Percentiles rank a stretch among this genome's conserved stretches.
Conservation (phyloP, 2,888 invertebrate species). For the Cheilosia vulpina region DNA sequence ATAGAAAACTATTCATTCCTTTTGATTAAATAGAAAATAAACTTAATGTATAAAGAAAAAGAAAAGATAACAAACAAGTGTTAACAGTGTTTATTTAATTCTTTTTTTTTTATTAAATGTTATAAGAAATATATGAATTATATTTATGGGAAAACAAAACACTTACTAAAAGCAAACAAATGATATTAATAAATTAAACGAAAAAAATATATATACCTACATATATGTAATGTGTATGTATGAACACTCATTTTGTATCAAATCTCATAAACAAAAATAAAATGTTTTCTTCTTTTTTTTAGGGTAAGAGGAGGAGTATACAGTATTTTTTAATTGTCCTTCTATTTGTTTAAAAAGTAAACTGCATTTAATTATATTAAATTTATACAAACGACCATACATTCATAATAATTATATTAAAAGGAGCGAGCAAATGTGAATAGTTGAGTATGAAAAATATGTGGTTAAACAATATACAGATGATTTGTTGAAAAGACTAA, state of each 20-base stretch:
- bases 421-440: not conserved
- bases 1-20: slow-evolving; percentile 42
- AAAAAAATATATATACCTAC: slow-evolving; percentile 5
- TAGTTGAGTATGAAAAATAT: not conserved
- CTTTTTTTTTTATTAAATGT: slow-evolving; percentile 11
- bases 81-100: slow-evolving; percentile 25
- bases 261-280: slow-evolving; percentile 22
- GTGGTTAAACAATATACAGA: slow-evolving; percentile 9
- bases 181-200: slow-evolving; percentile 43
- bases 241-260: slow-evolving; percentile 20
- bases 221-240: slow-evolving; percentile 16
- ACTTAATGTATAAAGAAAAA: not conserved
- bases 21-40: slow-evolving; percentile 26
- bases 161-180: slow-evolving; percentile 49
- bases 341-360: slow-evolving; percentile 2
- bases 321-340: slow-evolving; percentile 6
- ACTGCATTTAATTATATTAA: slow-evolving; percentile 21
- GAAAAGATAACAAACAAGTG: not conserved
- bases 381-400: not conserved
- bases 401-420: not conserved
- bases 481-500: not conserved
- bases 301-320: not conserved
- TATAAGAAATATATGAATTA: slow-evolving; percentile 17
- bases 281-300: not conserved
- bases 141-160: slow-evolving; percentile 67